Evolutionary conservation across 92 coral and sea anemone genomes (phyloP), one percentile per base, ranked within the genome.

Genomic region (Porites divaricata): DNA sequence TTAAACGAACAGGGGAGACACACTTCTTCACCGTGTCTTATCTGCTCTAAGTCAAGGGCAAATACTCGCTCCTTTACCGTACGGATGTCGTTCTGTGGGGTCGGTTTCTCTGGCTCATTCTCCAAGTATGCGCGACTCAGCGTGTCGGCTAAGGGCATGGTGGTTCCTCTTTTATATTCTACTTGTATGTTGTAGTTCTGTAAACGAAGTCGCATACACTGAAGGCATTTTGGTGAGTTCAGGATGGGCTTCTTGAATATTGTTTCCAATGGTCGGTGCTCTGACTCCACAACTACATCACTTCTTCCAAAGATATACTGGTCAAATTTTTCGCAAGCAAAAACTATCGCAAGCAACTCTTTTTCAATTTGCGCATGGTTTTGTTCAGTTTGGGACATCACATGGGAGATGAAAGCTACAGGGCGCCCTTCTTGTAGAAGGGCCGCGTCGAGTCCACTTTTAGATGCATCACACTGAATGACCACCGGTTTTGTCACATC

Each of bases 391-490:
- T 50, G 68, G 35, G 88, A 26, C 65, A 88, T 62, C 67, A 86
- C 83, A 62, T 83, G 78, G 45, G 81, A 68, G 66, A 81, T 77
- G 67, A 79, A 89, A 21, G 78, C 90, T 9, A 89, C 77, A 63
- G 86, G 86, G 11, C 78, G 88, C 35, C 75, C 89, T 1, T 85
- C 93, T 68, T 93, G 96, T n/a, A 81, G 53, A 49, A 93, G 72
- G 6, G 83, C 88, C 28, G 83, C 85, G 19, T 86, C 95, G 9
- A 85, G 80, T 15, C 92, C 95, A 67, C 73, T 67, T 51, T 81
- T 78, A 1, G 94, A 93, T 8, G 91, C 92, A 48, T 88, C 92
- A 54, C 92, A 89, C 81, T 90, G 92, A 20, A 90, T 87, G 14
- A 75, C 87, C 10, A 87, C 85, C 59, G 89, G 87, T 74, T 81